Base-by-base conservation (phyloP, 2,888 invertebrate species). In the Rotaria socialis region DNA sequence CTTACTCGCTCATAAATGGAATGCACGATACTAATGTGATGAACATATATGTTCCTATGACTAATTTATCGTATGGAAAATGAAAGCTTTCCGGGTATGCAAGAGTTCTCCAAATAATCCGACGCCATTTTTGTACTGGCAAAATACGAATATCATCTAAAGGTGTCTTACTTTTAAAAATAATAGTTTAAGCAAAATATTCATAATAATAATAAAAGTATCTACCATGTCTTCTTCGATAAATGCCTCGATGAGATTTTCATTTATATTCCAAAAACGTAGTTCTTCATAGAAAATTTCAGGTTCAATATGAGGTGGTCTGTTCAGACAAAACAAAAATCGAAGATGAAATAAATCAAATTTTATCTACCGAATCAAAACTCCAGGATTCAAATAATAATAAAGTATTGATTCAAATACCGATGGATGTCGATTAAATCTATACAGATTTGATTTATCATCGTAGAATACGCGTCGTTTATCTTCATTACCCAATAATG, bases 211-310 rank as follows among this genome's bases (percentile, higher is more conserved):
- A n/a, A 67, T 27, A 60, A 0, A 11, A 55, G 55, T 11, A 55
- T 67, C 6, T 67, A 75, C 75, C 75, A 75, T 75, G 2, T 75
- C 75, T 19, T 43, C 75, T 41, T 75, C 75, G 6, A 75, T 75
- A 43, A 75, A 75, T 75, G 24, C 24, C 24, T 75, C 75, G 27
- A 22, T 43, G 24, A 75, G 41, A 24, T 8, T 10, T 47, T 43
- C 43, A 75, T 75, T 24, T 4, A 75, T 24, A 24, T 43, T 41
- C 43, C 47, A 43, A 75, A 75, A 75, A 8, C 75, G 75, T 24
- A 75, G 43, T 75, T 75, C 75, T 47, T 75, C 75, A 75, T 75
- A 75, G n/a, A 75, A 75, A 22, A 75, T 41, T 43, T 75, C 75
- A 22, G 75, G 43, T 75, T 75, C 75, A 43, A 75, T 43, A 75